These are phyloP conservation scores for Labroides dimidiatus DNA, from an alignment of 2,797 vertebrate genomes.

Conservation along the genomic window DNA sequence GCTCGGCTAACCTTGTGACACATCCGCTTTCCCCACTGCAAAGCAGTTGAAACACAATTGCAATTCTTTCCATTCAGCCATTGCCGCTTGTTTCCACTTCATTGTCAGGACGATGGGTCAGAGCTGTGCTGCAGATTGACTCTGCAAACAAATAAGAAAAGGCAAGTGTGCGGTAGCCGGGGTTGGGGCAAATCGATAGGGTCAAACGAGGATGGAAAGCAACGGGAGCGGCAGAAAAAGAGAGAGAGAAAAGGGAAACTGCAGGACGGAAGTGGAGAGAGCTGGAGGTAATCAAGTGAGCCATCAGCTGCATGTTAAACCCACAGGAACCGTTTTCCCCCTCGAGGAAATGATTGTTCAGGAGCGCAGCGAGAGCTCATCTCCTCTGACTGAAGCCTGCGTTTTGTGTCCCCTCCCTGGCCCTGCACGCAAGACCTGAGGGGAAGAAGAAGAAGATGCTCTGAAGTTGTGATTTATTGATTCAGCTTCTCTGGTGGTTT, in stretches of 20 bases:
- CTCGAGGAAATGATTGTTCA: constrained; percentile 67
- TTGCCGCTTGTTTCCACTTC: constrained; percentile 66
- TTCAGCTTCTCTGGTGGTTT: constrained; percentile 34
- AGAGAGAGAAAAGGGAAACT: constrained; percentile 39
- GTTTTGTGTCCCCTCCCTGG: constrained; percentile 29
- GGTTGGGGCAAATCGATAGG: constrained; percentile 65
- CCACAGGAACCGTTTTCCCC: constrained; percentile 51
- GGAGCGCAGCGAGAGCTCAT: constrained; percentile 65
- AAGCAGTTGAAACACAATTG: constrained; percentile 69
- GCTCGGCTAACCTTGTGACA: constrained; percentile 46
- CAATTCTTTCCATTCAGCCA: constrained; percentile 66
- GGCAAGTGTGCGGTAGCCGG: constrained; percentile 38
- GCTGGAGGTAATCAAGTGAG: constrained; percentile 71
- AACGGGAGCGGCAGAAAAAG: constrained; percentile 9
- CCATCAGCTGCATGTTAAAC: constrained; percentile 68
- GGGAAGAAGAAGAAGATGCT: constrained; percentile 22
- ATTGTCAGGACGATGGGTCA: constrained; percentile 73
- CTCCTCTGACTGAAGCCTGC: constrained; percentile 47
- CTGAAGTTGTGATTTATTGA: constrained; percentile 27
- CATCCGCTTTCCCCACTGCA: constrained; percentile 21
- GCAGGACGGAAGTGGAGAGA: constrained; percentile 49
- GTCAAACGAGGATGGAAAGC: constrained; percentile 62
- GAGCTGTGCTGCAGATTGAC: constrained; percentile 70
- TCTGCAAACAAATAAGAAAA: constrained; percentile 75
- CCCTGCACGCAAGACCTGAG: constrained; percentile 13